phyloP scores from a whole-genome alignment of 2,888 invertebrate species.

The Cryptocephalus primarius region DNA sequence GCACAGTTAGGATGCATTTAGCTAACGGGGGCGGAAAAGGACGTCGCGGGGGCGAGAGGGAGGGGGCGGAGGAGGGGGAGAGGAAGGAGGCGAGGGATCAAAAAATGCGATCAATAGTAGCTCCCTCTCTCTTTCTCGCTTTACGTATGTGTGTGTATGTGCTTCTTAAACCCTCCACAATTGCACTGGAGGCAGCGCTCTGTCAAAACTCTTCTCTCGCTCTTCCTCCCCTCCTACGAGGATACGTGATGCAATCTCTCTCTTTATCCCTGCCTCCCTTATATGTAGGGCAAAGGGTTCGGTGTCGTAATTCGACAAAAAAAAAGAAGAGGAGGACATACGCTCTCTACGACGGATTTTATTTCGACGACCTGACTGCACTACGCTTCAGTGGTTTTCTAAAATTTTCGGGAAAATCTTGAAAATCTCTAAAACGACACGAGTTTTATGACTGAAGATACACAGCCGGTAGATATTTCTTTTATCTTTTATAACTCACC shows the following conservation, averaged over 20 bases:
- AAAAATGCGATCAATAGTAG: constrained; percentile 42
- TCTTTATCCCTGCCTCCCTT: no score
- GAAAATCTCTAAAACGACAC: no score
- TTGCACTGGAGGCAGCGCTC: constrained; percentile 39
- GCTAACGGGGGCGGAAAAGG: constrained; percentile 18
- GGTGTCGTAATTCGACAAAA: no score
- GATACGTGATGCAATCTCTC: not conserved
- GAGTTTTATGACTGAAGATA: no score
- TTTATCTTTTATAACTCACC: no score
- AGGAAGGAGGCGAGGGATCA: constrained; percentile 36
- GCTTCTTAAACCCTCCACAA: constrained; percentile 40
- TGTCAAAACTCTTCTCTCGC: constrained; percentile 34
- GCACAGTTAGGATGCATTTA: constrained; percentile 29
- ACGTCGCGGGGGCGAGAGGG: constrained; percentile 13
- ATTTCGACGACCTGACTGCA: no score
- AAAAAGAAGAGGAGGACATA: no score
- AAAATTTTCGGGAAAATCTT: no score
- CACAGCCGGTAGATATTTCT: no score
- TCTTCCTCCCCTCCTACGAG: not conserved
- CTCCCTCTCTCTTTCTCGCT: constrained; percentile 13
- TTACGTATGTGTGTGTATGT: constrained; percentile 5
- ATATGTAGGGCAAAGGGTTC: no score
- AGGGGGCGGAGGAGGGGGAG: constrained; percentile 17
- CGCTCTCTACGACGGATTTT: no score
- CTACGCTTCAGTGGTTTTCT: no score